Evolutionary conservation across 2,888 invertebrate genomes (phyloP).

Genomic region (Caenorhabditis uteleia): DNA sequence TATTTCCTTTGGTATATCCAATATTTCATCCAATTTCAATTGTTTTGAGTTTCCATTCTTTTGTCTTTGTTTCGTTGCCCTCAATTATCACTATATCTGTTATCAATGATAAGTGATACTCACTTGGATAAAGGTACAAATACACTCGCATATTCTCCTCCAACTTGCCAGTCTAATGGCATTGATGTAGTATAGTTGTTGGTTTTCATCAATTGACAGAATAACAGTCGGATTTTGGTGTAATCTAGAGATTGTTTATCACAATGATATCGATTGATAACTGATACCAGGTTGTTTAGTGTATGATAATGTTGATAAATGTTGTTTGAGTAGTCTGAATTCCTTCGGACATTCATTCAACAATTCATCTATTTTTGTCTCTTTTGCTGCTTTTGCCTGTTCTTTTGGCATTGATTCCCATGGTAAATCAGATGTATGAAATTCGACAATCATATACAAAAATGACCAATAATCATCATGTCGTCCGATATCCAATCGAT

Average conservation of each 20-base stretch:
- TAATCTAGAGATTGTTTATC: conserved; percentile 13
- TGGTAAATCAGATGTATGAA: conserved; percentile 20
- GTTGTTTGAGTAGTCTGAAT: conserved; percentile 12
- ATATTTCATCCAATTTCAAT: conserved; percentile 14
- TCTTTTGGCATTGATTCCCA: conserved; percentile 33
- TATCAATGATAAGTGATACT: background rate
- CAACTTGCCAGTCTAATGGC: conserved; percentile 32
- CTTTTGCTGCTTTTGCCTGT: conserved; percentile 21
- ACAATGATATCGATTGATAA: background rate
- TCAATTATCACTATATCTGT: background rate
- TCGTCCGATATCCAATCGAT: conserved; percentile 26
- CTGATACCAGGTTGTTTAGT: conserved; percentile 15
- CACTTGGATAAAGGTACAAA: conserved; percentile 3
- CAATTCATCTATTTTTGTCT: conserved; percentile 21
- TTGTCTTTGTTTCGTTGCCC: background rate
- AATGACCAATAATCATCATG: conserved; percentile 37
- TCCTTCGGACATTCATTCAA: conserved; percentile 26
- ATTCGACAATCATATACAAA: conserved; percentile 34
- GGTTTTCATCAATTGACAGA: conserved; percentile 16
- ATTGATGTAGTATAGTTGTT: conserved; percentile 18
- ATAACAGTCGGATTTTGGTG: conserved; percentile 15
- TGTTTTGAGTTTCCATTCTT: background rate
- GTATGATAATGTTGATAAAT: conserved; percentile 10
- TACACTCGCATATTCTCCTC: conserved; percentile 12
- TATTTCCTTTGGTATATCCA: conserved; percentile 14